These are phyloP conservation scores for Campoplex nolae DNA, from an alignment of 2,888 invertebrate species.

Conservation along the genomic window DNA sequence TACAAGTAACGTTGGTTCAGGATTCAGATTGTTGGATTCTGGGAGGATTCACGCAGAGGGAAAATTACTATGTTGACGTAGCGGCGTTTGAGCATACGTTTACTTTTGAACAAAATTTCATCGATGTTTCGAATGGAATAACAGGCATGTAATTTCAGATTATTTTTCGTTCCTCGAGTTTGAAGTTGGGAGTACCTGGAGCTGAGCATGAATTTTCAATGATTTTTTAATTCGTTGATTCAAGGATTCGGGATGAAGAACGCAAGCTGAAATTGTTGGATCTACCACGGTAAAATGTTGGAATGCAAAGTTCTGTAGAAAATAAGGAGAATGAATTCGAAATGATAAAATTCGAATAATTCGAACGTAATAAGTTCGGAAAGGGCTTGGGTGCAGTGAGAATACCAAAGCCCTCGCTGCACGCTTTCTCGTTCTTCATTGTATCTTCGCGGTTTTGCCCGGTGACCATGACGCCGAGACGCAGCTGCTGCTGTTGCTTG, in stretches of 20 bases:
- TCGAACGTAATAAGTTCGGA: conserved; percentile 13
- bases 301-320: neutral
- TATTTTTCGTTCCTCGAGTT: neutral
- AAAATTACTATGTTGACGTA: neutral
- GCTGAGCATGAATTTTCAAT: too few relatives aligned
- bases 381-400: conserved; percentile 51
- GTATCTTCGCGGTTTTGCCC: conserved; percentile 66
- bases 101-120: too few relatives aligned
- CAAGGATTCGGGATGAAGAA: too few relatives aligned
- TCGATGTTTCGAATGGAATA: too few relatives aligned
- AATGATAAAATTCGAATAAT: neutral
- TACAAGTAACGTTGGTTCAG: neutral
- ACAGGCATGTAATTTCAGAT: too few relatives aligned
- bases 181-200: neutral
- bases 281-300: neutral
- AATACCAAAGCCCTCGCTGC: conserved; percentile 56
- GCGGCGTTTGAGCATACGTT: too few relatives aligned
- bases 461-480: conserved; percentile 74
- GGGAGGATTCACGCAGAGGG: neutral
- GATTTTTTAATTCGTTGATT: neutral
- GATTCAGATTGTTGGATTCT: neutral
- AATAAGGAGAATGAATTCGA: neutral
- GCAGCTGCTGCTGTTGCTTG: conserved; percentile 75
- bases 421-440: conserved; percentile 50
- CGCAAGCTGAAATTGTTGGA: neutral